Evolutionary conservation across 2,113 vertebrate species (phyloP).

Genomic region (Nipponia nippon): DNA sequence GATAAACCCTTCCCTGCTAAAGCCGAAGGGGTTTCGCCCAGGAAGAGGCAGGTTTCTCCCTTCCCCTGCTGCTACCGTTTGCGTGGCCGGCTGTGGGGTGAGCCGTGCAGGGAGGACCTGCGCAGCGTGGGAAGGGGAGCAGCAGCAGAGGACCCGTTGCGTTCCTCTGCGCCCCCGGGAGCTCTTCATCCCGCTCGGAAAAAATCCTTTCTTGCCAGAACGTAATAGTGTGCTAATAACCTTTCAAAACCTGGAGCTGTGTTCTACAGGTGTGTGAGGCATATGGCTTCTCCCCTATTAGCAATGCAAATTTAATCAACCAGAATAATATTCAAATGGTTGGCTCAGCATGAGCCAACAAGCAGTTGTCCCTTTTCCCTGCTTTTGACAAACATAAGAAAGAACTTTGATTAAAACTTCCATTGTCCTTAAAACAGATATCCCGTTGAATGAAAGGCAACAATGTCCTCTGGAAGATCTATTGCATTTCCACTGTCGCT

Average conservation of each 20-base stretch:
- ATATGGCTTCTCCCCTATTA: constrained; percentile 47
- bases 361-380: constrained; percentile 12
- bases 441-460: neutral
- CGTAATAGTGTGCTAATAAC: constrained; percentile 7
- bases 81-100: neutral
- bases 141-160: neutral
- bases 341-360: constrained; percentile 25
- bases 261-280: constrained; percentile 45
- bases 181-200: neutral
- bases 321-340: constrained; percentile 36
- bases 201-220: neutral
- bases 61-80: neutral
- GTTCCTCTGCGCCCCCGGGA: neutral
- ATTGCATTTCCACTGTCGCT: neutral
- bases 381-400: constrained; percentile 23
- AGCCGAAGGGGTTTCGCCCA: neutral
- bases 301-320: constrained; percentile 69
- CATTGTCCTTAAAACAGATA: neutral
- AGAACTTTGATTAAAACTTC: constrained; percentile 43
- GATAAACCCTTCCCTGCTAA: neutral
- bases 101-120: neutral
- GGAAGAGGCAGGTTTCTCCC: neutral
- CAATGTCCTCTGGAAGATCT: neutral
- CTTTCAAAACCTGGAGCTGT: neutral
- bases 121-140: neutral